phyloP scores from a whole-genome alignment of 1,140 invertebrate genomes.

The Hermatobates lingyangjiaoensis region DNA sequence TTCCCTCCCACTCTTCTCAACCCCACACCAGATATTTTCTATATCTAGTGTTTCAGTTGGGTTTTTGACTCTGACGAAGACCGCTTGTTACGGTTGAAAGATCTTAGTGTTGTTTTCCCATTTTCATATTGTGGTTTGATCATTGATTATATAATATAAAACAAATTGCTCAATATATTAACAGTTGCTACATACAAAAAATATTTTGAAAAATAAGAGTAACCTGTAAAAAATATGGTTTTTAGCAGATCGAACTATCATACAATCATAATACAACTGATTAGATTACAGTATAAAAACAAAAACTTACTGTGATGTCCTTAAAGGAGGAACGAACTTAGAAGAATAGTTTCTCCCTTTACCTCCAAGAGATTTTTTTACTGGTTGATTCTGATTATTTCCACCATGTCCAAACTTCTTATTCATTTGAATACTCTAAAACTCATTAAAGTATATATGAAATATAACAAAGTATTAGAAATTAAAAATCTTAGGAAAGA shows the following conservation, averaged over 20 bases:
- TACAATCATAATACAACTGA: background rate
- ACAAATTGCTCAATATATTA: background rate
- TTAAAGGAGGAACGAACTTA: constrained; percentile 5
- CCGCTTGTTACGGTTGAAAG: too few relatives aligned
- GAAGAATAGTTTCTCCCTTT: background rate
- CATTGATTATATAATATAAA: too few relatives aligned
- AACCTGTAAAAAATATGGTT: background rate
- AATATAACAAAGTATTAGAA: background rate
- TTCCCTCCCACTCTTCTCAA: too few relatives aligned
- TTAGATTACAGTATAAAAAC: background rate
- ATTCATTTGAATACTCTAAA: background rate
- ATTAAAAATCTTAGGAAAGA: background rate
- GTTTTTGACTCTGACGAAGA: too few relatives aligned
- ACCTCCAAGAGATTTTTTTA: constrained; percentile 6
- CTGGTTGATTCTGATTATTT: background rate
- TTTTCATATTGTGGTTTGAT: too few relatives aligned
- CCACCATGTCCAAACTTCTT: background rate
- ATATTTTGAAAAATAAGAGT: background rate
- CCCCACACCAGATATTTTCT: too few relatives aligned
- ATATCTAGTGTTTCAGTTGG: too few relatives aligned
- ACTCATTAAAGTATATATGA: too few relatives aligned
- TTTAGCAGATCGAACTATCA: background rate
- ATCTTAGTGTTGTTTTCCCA: too few relatives aligned
- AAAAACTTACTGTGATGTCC: constrained; percentile 2
- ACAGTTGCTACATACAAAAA: background rate